Evolutionary conservation across 2,888 invertebrate species (phyloP).

Genomic region (Erynnis tages): DNA sequence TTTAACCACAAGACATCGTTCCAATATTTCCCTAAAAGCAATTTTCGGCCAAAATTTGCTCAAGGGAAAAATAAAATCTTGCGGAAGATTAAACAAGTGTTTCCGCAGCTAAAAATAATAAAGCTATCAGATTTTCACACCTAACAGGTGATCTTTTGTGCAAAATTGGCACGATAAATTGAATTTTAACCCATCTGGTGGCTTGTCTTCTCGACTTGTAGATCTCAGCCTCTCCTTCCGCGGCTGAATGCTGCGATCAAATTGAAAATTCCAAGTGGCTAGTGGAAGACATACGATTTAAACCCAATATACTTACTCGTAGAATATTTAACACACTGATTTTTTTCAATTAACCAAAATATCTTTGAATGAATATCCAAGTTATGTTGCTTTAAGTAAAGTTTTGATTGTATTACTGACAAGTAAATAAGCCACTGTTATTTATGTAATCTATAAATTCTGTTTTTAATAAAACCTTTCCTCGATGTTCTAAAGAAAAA

Average conservation of each 20-base stretch:
- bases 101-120: background rate
- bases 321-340: background rate
- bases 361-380: too few species aligned
- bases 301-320: slow-evolving; percentile 1
- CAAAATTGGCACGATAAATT: slow-evolving; percentile 65
- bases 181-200: slow-evolving; percentile 50
- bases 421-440: too few species aligned
- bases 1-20: too few species aligned
- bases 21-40: too few species aligned
- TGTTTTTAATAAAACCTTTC: too few species aligned
- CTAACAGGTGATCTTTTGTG: slow-evolving; percentile 37
- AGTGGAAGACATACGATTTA: slow-evolving; percentile 25
- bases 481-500: background rate
- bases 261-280: slow-evolving; percentile 67
- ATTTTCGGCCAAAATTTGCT: too few species aligned
- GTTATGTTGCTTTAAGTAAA: too few species aligned
- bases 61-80: background rate
- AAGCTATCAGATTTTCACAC: slow-evolving; percentile 1
- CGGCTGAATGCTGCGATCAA: slow-evolving; percentile 57
- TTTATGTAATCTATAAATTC: too few species aligned
- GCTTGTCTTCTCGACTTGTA: slow-evolving; percentile 52
- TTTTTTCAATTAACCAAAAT: background rate
- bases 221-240: slow-evolving; percentile 58
- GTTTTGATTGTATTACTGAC: too few species aligned
- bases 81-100: background rate